phyloP scores from a whole-genome alignment of 2,797 vertebrate species.

The Sebastolobus alascanus region DNA sequence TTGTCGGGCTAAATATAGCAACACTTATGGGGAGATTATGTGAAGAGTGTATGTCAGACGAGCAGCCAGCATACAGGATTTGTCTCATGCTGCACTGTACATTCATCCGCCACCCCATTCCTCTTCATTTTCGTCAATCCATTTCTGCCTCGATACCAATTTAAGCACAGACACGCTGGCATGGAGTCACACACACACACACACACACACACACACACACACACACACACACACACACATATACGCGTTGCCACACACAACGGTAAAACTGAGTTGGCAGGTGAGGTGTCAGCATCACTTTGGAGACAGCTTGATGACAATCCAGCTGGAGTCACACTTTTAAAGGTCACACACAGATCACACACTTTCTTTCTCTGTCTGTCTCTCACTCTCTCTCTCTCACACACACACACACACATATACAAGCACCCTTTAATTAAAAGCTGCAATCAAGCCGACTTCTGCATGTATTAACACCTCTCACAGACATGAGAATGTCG shows the following conservation, averaged over 20 bases:
- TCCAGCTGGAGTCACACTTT: conserved; percentile 82
- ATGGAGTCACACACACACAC: conserved; percentile 1
- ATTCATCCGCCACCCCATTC: conserved; percentile 42
- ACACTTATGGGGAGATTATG: conserved; percentile 68
- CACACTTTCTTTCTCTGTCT: conserved; percentile 40
- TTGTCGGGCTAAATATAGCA: conserved; percentile 69
- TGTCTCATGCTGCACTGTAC: conserved; percentile 51
- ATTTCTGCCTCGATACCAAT: conserved; percentile 43
- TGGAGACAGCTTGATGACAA: conserved; percentile 80
- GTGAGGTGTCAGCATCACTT: conserved; percentile 78
- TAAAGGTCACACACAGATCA: conserved; percentile 81
- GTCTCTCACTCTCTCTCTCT: neutral
- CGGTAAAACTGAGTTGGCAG: conserved; percentile 49
- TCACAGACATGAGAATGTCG: conserved; percentile 67
- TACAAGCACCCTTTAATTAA: conserved; percentile 79
- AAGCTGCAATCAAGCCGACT: conserved; percentile 79
- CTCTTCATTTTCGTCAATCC: conserved; percentile 44
- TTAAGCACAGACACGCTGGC: conserved; percentile 22
- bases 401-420: conserved; percentile 20
- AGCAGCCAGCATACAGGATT: conserved; percentile 61
- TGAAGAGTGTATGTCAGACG: conserved; percentile 57
- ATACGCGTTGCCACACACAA: conserved; percentile 13
- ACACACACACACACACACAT: neutral
- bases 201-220: neutral
- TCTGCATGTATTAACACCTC: conserved; percentile 82